Conservation (phyloP, 2,113 vertebrate species). For the Chrysochloris asiatica region DNA sequence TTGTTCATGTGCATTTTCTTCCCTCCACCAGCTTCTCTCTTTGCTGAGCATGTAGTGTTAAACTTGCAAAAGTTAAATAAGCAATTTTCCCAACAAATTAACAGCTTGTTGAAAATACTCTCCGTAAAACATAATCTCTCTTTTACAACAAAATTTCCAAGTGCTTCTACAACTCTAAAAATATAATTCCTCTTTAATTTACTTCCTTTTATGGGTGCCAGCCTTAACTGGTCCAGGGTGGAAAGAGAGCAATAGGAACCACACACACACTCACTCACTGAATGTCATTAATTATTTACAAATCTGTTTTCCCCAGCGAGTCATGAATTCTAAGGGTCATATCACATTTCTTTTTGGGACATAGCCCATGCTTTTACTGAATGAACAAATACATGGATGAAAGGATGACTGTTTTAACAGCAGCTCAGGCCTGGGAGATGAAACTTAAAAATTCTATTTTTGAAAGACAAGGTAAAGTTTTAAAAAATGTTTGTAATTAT, state of each 20-base stretch:
- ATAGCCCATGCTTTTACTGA: background rate
- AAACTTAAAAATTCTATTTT: background rate
- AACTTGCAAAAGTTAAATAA: conserved; percentile 27
- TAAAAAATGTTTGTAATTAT: background rate
- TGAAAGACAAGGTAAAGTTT: background rate
- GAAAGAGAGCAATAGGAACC: background rate
- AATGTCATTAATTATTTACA: background rate
- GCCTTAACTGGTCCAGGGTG: conserved; percentile 2
- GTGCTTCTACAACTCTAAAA: conserved; percentile 64
- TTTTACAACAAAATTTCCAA: conserved; percentile 44
- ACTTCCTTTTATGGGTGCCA: conserved; percentile 50
- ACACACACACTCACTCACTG: background rate
- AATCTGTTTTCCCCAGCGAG: background rate
- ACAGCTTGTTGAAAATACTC: conserved; percentile 62
- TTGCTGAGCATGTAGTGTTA: conserved; percentile 43
- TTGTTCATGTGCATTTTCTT: background rate
- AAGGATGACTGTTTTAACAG: background rate
- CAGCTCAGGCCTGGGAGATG: background rate
- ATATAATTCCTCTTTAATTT: conserved; percentile 46
- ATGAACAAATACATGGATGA: background rate
- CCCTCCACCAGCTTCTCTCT: background rate
- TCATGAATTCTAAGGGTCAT: background rate
- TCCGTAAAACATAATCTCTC: conserved; percentile 28
- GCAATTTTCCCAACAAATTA: conserved; percentile 58
- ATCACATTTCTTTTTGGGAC: background rate